These are phyloP conservation scores for Minunthozetes semirufus DNA, from an alignment of 2,888 invertebrate genomes.

Conservation along the genomic window DNA sequence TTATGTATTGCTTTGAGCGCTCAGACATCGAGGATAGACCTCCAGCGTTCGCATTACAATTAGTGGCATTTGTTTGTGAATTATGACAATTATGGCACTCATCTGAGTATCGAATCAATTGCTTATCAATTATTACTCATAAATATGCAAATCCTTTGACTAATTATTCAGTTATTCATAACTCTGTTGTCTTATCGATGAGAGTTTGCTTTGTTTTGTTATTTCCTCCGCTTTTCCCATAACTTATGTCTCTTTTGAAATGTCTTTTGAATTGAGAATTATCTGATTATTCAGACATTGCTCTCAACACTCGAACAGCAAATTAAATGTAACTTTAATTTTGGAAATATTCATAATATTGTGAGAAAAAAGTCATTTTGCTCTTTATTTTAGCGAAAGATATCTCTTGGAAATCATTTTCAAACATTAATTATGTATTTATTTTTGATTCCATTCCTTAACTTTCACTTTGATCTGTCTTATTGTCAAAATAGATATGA, in stretches of 20 bases:
- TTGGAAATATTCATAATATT: neutral
- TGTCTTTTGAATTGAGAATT: neutral
- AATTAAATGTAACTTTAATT: neutral
- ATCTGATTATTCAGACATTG: neutral
- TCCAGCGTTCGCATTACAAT: neutral
- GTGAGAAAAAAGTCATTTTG: no score
- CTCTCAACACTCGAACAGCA: neutral
- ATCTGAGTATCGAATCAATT: neutral
- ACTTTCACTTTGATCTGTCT: no score
- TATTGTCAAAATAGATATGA: neutral
- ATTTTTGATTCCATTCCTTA: no score
- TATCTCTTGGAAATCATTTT: no score
- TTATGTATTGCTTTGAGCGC: neutral
- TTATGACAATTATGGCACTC: neutral
- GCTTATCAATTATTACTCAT: neutral
- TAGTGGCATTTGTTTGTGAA: slow-evolving; percentile 8
- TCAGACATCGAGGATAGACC: neutral
- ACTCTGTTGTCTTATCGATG: no score
- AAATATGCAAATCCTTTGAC: neutral
- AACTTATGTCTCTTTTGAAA: no score
- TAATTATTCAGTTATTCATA: no score
- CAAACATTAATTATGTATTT: no score
- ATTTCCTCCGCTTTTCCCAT: no score
- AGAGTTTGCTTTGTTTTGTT: no score
- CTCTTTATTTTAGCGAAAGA: no score